A percentile compares a stretch with the other conserved stretches of the same genome.
Conservation (phyloP, 37 sponge, comb jelly and placozoan genomes). For the Agelas oroides region DNA sequence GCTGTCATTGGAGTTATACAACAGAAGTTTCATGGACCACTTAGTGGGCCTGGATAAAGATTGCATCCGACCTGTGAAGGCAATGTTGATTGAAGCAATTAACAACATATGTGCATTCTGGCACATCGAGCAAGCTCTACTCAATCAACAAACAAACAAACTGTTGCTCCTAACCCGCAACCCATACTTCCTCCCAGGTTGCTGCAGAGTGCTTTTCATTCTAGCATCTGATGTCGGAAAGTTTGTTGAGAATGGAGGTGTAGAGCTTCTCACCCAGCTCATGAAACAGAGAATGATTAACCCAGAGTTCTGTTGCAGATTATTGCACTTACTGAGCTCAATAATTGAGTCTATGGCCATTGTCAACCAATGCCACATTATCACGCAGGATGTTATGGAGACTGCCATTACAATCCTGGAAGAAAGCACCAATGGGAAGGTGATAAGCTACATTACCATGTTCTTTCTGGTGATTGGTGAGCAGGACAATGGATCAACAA, state of each 20-base stretch:
- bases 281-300: conserved; percentile 20
- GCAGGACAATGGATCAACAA: conserved; percentile 41
- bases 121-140: conserved; percentile 57
- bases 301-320: conserved; percentile 66
- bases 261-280: conserved; percentile 45
- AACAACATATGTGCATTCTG: conserved; percentile 81
- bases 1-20: conserved; percentile 53
- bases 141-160: conserved; percentile 35
- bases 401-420: conserved; percentile 30
- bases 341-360: conserved; percentile 76
- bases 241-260: conserved; percentile 62
- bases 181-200: conserved; percentile 55
- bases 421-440: conserved; percentile 48
- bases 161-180: conserved; percentile 27
- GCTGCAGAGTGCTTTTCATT: conserved; percentile 82
- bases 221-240: conserved; percentile 72
- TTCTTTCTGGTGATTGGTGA: conserved; percentile 63
- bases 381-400: conserved; percentile 44
- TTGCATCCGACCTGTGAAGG: conserved; percentile 6
- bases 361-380: conserved; percentile 46
- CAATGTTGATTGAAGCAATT: conserved; percentile 61
- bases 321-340: conserved; percentile 68
- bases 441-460: conserved; percentile 69
- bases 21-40: conserved; percentile 41
- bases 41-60: conserved; percentile 29